phyloP scores from a whole-genome alignment of 2,888 invertebrate genomes.

The Sesia apiformis region DNA sequence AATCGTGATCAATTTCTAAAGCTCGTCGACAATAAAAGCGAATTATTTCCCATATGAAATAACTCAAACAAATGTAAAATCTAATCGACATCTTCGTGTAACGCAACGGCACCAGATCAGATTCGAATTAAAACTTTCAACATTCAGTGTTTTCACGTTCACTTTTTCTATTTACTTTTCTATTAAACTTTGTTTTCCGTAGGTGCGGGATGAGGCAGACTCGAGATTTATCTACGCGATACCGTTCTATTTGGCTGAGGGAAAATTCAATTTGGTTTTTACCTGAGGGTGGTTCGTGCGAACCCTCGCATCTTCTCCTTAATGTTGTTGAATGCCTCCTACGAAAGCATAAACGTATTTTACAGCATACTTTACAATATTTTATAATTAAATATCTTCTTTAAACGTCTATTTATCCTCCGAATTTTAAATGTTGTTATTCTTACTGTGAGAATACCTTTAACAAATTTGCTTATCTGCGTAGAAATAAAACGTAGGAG shows the following conservation, averaged over 20 bases:
- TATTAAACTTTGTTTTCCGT: slow-evolving; percentile 67
- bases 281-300: slow-evolving; percentile 57
- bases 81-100: slow-evolving; percentile 16
- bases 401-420: background rate
- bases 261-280: slow-evolving; percentile 71
- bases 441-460: no score
- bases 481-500: no score
- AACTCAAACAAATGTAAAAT: background rate
- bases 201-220: slow-evolving; percentile 52
- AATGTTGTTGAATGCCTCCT: slow-evolving; percentile 41
- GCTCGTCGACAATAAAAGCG: no score
- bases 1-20: no score
- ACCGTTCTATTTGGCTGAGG: slow-evolving; percentile 60
- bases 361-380: slow-evolving; percentile 27
- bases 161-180: slow-evolving; percentile 66
- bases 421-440: no score
- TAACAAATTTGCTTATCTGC: no score
- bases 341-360: slow-evolving; percentile 44
- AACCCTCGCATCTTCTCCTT: slow-evolving; percentile 52
- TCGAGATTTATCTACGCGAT: slow-evolving; percentile 68
- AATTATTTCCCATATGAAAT: background rate
- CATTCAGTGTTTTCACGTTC: slow-evolving; percentile 52
- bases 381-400: background rate
- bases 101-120: slow-evolving; percentile 17
- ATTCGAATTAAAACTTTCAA: slow-evolving; percentile 53